Base-by-base conservation (phyloP, 2,113 vertebrate genomes). In the Loxodonta africana region DNA sequence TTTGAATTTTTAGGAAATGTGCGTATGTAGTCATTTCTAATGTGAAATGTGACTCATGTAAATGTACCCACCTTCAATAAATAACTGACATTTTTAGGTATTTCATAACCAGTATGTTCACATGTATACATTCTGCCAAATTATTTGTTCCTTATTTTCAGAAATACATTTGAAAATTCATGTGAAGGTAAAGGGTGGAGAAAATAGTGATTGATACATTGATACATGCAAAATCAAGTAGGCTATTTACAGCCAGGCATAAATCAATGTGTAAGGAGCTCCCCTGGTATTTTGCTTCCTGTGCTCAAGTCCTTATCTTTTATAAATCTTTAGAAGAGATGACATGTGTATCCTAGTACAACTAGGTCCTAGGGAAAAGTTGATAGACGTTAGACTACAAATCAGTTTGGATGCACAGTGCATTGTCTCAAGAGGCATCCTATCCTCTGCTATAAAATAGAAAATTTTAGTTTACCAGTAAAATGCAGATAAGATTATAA, bases 341-440 rank as follows among this genome's bases (percentile, higher is more conserved):
- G 97, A 98, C 95, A 97, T 93, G 88, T 98, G n/a, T 98, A 97
- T 98, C 91, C 97, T 97, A 81, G 96, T 95, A 98, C 97, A 98
- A 95, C 87, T 88, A 93, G 89, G 95, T 97, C 85, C 97, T 82
- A 62, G 97, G 91, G 96, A 98, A 95, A 98, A 98, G 88, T 23
- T 98, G 97, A 98, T 97, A 98, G 90, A 98, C 98, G 98, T 98
- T 98, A 82, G 18, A 97, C 67, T 95, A 98, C 93, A 98, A 98
- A 98, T 98, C 96, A 97, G 96, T 97, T 98, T 97, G 95, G 95
- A 97, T 97, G 93, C 91, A 97, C 41, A 94, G 91, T 95, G 48
- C 25, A 46, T 81, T 96, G 88, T 95, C 95, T 98, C 97, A 95
- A 95, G 96, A 98, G 94, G 84, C 92, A 95, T 98, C 71, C 97